Conservation (phyloP, 2,113 vertebrate genomes). For the Pitta sordida region DNA sequence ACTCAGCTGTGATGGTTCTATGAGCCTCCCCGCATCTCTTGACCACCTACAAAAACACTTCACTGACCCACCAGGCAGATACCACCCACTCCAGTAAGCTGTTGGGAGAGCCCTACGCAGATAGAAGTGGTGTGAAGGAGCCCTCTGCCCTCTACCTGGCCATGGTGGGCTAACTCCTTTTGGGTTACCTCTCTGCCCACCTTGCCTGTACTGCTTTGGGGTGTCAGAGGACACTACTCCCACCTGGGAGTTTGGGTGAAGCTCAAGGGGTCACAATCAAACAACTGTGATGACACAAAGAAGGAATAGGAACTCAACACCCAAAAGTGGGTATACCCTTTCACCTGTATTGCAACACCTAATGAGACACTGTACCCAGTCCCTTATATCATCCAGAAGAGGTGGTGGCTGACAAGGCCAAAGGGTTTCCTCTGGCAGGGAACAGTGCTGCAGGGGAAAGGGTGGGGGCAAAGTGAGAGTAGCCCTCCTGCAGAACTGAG, state of each 20-base stretch:
- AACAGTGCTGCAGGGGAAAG: not conserved
- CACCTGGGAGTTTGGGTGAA: not conserved
- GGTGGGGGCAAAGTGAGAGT: fast-evolving
- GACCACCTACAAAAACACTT: not conserved
- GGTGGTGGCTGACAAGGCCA: not conserved
- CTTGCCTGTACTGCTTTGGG: not conserved
- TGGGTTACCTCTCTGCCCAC: fast-evolving
- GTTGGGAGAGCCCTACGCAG: not conserved
- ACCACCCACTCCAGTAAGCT: not conserved
- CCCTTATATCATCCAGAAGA: not conserved
- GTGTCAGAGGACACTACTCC: fast-evolving
- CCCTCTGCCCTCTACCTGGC: not conserved
- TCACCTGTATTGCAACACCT: not conserved
- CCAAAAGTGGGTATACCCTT: not conserved
- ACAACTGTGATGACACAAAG: not conserved
- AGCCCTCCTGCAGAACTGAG: not conserved
- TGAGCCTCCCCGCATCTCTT: not conserved
- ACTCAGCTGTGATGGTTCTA: not conserved
- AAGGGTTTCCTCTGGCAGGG: not conserved
- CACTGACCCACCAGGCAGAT: fast-evolving
- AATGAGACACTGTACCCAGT: not conserved
- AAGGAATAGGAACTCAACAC: not conserved
- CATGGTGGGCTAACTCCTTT: not conserved
- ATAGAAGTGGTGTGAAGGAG: not conserved
- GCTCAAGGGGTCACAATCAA: not conserved